phyloP scores from a whole-genome alignment of 2,888 invertebrate species.

The Mythimna pallens region DNA sequence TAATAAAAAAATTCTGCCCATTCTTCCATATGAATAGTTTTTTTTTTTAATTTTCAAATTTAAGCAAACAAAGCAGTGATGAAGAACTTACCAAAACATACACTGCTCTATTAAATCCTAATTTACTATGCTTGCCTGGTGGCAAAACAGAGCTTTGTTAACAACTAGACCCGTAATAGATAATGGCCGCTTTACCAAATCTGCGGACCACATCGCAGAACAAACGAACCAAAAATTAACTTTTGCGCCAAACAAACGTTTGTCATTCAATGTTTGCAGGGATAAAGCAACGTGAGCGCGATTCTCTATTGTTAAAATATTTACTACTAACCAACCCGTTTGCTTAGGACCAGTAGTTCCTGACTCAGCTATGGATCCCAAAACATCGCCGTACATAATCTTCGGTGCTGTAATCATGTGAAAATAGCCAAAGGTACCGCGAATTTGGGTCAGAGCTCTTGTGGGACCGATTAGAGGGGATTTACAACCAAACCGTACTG shows the following conservation, averaged over 20 bases:
- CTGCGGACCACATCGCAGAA: constrained; percentile 22
- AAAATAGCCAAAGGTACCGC: constrained; percentile 65
- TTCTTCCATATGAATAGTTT: too few species aligned
- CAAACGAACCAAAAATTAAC: constrained; percentile 57
- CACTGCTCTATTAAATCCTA: constrained; percentile 21
- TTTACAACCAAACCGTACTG: constrained; percentile 69
- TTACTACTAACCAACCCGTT: constrained; percentile 75
- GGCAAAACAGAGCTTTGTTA: constrained; percentile 32
- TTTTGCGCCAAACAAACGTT: constrained; percentile 59
- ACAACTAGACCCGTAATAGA: constrained; percentile 24
- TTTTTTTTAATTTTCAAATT: too few species aligned
- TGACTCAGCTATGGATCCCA: constrained; percentile 73
- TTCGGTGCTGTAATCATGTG: constrained; percentile 64
- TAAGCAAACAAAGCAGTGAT: background rate
- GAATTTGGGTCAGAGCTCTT: constrained; percentile 68
- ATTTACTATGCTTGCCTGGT: constrained; percentile 45
- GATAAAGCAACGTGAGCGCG: constrained; percentile 54
- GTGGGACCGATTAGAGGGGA: constrained; percentile 67
- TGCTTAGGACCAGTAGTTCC: constrained; percentile 82
- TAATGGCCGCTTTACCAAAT: constrained; percentile 32
- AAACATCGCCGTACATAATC: constrained; percentile 63
- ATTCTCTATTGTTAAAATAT: constrained; percentile 77
- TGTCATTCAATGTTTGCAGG: constrained; percentile 59
- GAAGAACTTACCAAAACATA: constrained; percentile 26
- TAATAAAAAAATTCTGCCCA: too few species aligned